Base-by-base conservation (phyloP, 2,113 vertebrate species). In the Chionomys nivalis region DNA sequence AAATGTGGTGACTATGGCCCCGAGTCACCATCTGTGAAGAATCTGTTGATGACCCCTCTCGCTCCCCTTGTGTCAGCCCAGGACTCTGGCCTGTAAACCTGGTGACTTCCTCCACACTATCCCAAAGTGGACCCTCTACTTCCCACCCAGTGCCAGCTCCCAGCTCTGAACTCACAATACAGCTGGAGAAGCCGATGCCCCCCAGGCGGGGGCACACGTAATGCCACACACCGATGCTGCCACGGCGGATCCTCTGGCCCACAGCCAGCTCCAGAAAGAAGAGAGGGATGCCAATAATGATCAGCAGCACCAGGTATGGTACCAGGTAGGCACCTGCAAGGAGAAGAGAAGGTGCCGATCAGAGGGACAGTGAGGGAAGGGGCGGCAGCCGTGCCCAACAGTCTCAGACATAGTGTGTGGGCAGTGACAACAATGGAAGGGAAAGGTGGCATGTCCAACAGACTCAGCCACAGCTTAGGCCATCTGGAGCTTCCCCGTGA, bases 261-360 rank as follows among this genome's bases (percentile, higher is more conserved):
- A 99, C 99, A 0, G 99, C 99, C 99, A 99, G 97, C 98, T 99
- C 99, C 99, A 99, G 98, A 98, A 99, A 99, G 98, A 99, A 99
- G 78, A 99, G 98, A 0, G 99, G 99, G 95, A 99, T 99, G 91
- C 99, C 99, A 0, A 99, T 99, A 96, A 99, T 98, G 97, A 99
- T 76, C n/a, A 99, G 99, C 88, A 99, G 99, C 93, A 99, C 99
- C 90, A 99, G 98, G 98, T 99, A 99, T 0, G 99, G 99, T 68
- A 99, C 99, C 96, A 99, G 98, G 97, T 99, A 99, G 58, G 99
- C 99, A 96, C 99, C 99, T 99, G 98, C 42, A 76, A 95, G 52
- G 73, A 94, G 55, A 92, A 17, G 77, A 47, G 42, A 10, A 42
- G 2, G 10, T 44, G 31, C 8, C 2, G 28, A 58, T 65, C 21